These are phyloP conservation scores for Danio tinwini DNA, from an alignment of 2,797 vertebrate species.

Conservation along the genomic window DNA sequence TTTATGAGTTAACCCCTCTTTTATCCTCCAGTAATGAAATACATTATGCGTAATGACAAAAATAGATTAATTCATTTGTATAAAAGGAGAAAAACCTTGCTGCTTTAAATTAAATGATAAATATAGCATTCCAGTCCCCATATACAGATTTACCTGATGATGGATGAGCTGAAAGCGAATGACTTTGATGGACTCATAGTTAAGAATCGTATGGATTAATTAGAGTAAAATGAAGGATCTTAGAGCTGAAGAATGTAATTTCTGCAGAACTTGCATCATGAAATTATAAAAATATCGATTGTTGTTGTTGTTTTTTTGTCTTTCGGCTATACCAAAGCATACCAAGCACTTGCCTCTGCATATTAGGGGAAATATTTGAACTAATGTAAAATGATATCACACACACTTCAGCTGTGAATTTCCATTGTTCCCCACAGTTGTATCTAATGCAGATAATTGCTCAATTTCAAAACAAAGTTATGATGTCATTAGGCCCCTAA, in stretches of 20 bases:
- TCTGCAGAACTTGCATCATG: background rate
- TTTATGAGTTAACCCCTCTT: constrained; percentile 58
- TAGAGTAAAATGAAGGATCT: background rate
- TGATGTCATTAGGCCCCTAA: constrained; percentile 68
- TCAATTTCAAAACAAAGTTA: constrained; percentile 72
- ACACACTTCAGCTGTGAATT: background rate
- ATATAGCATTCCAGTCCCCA: constrained; percentile 27
- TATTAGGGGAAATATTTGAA: background rate
- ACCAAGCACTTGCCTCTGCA: background rate
- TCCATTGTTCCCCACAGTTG: background rate
- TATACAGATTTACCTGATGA: constrained; percentile 28
- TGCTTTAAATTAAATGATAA: constrained; percentile 45
- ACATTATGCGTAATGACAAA: constrained; percentile 58
- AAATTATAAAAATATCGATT: background rate
- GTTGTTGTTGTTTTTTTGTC: background rate
- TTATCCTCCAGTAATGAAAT: constrained; percentile 61
- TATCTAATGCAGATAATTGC: background rate
- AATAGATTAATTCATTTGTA: constrained; percentile 60
- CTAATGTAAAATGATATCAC: background rate
- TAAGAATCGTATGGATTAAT: background rate
- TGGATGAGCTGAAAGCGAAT: constrained; percentile 20
- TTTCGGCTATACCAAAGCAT: background rate
- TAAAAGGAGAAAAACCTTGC: constrained; percentile 48
- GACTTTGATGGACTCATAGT: constrained; percentile 2
- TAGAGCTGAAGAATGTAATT: background rate